Conservation (phyloP, 2,113 vertebrate species). For the Himantopus leucocephalus region DNA sequence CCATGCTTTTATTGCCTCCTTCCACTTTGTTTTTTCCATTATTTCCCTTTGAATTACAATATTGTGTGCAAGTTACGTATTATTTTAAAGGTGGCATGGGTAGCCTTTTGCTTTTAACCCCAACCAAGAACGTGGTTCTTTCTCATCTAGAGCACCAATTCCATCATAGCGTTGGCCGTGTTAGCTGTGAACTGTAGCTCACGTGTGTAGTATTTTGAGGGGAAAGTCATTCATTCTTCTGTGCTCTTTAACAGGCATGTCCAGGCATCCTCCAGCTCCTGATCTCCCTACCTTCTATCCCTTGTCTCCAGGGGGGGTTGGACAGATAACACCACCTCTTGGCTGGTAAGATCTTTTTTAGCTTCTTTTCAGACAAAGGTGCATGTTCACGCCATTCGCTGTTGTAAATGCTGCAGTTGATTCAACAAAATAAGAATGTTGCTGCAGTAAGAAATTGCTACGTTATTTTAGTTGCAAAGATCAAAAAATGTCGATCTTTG, state of each 20-base stretch:
- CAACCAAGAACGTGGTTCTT: background rate
- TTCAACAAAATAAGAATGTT: background rate
- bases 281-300: constrained; percentile 97
- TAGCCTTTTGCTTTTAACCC: background rate
- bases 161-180: background rate
- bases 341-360: constrained; percentile 88
- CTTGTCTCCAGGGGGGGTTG: constrained; percentile 92
- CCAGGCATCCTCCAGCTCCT: constrained; percentile 90
- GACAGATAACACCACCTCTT: constrained; percentile 95
- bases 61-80: accelerated
- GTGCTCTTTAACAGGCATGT: constrained; percentile 85
- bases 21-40: background rate
- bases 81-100: background rate
- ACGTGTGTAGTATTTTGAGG: background rate
- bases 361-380: constrained; percentile 7
- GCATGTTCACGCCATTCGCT: background rate
- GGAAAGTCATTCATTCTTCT: constrained; percentile 17
- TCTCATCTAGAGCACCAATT: background rate
- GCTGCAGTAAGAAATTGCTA: background rate
- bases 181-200: background rate
- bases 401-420: background rate
- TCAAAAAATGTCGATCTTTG: constrained; percentile 23
- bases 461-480: constrained; percentile 52
- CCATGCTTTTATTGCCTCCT: background rate
- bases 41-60: background rate